Percentiles rank a stretch among this genome's conserved stretches.
These are phyloP conservation scores for Ceyx melanurus DNA, from an alignment of 2,113 vertebrate genomes.

Conservation along the genomic window DNA sequence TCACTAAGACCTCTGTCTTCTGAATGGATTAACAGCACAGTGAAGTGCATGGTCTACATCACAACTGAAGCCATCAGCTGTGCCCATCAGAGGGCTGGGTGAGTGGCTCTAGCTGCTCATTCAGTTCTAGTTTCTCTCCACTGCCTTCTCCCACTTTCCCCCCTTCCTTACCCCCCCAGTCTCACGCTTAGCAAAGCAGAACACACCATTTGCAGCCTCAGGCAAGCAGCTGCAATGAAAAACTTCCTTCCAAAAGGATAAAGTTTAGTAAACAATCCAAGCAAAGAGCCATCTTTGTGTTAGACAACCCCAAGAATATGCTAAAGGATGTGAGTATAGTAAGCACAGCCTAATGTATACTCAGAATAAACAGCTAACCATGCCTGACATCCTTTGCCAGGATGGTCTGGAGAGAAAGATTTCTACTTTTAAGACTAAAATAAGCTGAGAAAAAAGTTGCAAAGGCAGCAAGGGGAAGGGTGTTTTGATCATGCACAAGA, in stretches of 20 bases:
- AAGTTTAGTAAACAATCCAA: constrained; percentile 13
- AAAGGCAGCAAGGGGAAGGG: neutral
- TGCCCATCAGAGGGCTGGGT: too few relatives aligned
- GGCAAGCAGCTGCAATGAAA: neutral
- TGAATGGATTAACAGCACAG: neutral
- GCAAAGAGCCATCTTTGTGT: neutral
- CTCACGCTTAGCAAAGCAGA: neutral
- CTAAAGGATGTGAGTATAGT: neutral
- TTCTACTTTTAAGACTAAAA: neutral
- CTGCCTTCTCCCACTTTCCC: neutral
- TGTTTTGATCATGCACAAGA: neutral
- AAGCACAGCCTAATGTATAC: neutral
- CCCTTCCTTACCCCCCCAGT: neutral
- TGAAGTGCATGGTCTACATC: neutral
- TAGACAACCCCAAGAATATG: neutral
- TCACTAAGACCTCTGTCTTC: neutral
- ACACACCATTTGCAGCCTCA: neutral
- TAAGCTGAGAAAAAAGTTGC: neutral
- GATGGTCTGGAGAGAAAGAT: neutral
- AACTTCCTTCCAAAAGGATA: neutral
- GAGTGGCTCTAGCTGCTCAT: neutral
- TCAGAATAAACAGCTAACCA: neutral
- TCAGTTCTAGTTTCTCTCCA: neutral
- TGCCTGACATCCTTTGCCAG: neutral
- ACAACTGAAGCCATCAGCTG: neutral